A percentile compares a stretch with the other conserved stretches of the same genome.
Conservation (phyloP, 2,113 vertebrate genomes). For the Microcebus griseorufus region DNA sequence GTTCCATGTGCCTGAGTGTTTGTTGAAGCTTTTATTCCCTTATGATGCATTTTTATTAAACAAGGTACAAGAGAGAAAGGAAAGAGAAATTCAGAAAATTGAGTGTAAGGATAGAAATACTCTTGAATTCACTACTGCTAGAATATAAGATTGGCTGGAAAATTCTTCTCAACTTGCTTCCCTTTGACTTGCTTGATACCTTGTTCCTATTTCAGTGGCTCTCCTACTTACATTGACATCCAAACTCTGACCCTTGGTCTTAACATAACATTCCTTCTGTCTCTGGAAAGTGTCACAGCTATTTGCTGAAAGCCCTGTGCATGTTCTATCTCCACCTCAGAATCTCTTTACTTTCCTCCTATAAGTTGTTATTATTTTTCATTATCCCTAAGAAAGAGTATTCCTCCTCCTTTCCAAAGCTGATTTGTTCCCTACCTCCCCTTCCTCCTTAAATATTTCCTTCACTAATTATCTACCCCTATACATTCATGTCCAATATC, state of each 20-base stretch:
- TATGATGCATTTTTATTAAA: conserved; percentile 10
- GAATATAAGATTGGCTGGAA: not conserved
- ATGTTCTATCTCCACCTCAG: not conserved
- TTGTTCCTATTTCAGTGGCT: not conserved
- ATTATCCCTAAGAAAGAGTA: not conserved
- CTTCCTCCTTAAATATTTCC: not conserved
- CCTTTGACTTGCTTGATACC: not conserved
- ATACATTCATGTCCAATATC: not conserved
- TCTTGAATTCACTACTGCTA: not conserved
- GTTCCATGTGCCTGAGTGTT: not conserved
- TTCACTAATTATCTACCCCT: not conserved
- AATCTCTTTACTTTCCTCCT: not conserved
- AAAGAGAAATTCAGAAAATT: not conserved
- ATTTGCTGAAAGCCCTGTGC: not conserved
- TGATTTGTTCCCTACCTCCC: not conserved
- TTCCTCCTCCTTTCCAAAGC: not conserved
- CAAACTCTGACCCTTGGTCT: not conserved
- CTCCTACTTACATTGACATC: not conserved
- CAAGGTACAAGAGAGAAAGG: not conserved
- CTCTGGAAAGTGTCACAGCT: not conserved
- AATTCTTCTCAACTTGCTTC: not conserved
- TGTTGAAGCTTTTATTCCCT: conserved; percentile 13
- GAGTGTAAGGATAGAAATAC: not conserved
- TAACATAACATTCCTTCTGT: not conserved
- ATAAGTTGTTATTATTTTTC: not conserved